Evolutionary conservation across 2,113 vertebrate genomes (phyloP).

Genomic region (Lamprotornis superbus): DNA sequence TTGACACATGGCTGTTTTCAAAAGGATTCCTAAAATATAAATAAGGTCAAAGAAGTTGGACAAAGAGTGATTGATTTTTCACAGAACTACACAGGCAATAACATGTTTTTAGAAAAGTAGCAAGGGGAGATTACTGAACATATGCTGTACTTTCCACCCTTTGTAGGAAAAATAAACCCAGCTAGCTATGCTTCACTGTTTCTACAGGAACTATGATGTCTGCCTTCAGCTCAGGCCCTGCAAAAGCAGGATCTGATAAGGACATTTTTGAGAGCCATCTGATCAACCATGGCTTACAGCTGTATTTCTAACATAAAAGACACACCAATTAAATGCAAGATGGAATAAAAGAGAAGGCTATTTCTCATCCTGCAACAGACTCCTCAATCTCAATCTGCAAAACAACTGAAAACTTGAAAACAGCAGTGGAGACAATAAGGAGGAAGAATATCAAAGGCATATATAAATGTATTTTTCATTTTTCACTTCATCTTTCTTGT

Average conservation of each 20-base stretch:
- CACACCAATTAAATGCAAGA: background rate
- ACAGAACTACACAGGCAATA: background rate
- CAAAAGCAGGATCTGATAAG: background rate
- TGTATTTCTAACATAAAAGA: background rate
- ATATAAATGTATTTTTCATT: background rate
- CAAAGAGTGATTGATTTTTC: background rate
- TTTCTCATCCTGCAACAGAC: background rate
- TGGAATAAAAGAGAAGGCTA: background rate
- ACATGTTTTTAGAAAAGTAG: background rate
- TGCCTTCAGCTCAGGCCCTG: background rate
- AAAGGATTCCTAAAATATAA: conserved; percentile 1
- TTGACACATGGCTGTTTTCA: background rate
- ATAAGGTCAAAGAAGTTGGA: background rate
- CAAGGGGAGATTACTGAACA: background rate
- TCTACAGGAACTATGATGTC: background rate
- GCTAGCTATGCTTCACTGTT: background rate
- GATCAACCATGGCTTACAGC: background rate
- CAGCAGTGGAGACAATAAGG: background rate
- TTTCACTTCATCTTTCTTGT: background rate
- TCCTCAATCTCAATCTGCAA: background rate
- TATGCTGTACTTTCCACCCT: background rate
- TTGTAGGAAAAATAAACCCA: background rate
- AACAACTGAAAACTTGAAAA: background rate
- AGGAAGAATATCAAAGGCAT: background rate
- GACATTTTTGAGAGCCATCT: background rate